Conservation (phyloP, 2,888 invertebrate genomes). For the Sinopyrophorus schimmeli region DNA sequence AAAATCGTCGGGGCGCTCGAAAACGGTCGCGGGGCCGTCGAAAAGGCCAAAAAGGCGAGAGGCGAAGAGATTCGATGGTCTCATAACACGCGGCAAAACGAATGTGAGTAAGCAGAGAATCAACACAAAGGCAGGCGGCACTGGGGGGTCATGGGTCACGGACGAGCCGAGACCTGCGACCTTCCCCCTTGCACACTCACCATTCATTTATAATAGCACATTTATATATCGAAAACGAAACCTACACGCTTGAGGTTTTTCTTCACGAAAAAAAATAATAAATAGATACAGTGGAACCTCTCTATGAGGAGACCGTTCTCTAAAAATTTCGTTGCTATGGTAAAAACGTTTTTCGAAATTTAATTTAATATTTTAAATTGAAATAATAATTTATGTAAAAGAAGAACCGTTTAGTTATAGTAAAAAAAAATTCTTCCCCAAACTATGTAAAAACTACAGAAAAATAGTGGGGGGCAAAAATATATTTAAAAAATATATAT, state of each 20-base stretch:
- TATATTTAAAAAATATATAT: too few relatives aligned
- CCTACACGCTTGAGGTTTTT: conserved; percentile 21
- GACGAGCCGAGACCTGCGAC: conserved; percentile 38
- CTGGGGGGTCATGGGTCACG: conserved; percentile 37
- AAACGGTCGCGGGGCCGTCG: neutral
- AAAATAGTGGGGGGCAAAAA: too few relatives aligned
- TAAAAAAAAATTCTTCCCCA: too few relatives aligned
- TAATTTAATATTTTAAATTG: too few relatives aligned
- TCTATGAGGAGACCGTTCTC: too few relatives aligned
- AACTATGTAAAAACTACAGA: too few relatives aligned
- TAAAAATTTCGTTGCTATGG: too few relatives aligned
- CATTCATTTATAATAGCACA: conserved; percentile 30
- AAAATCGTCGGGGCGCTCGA: neutral
- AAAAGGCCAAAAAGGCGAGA: neutral
- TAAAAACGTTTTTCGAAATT: too few relatives aligned
- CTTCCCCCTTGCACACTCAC: conserved; percentile 33
- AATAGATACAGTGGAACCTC: too few relatives aligned
- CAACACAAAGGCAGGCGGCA: conserved; percentile 33
- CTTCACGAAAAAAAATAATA: conserved; percentile 21
- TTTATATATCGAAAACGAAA: conserved; percentile 27
- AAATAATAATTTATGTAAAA: too few relatives aligned
- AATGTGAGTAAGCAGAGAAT: conserved; percentile 30
- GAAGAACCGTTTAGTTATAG: too few relatives aligned
- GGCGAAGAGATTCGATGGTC: conserved; percentile 5
- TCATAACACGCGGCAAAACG: conserved; percentile 12